These are phyloP conservation scores for Amblyopsis hoosieri DNA, from an alignment of 2,797 vertebrate species.

Conservation along the genomic window DNA sequence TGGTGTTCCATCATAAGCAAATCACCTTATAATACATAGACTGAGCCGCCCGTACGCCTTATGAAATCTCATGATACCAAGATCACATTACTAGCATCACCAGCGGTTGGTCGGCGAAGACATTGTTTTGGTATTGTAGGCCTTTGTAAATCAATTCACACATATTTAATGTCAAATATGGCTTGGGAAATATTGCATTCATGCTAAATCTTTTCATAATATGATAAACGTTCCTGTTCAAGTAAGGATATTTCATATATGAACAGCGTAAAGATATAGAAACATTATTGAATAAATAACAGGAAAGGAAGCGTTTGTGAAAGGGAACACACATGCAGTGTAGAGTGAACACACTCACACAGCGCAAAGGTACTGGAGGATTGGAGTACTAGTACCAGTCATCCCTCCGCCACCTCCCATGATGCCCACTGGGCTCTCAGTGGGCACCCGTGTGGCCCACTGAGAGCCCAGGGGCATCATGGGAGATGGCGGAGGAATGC, in stretches of 20 bases:
- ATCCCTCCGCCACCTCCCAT: no score
- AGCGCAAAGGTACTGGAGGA: no score
- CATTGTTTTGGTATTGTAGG: conserved; percentile 3
- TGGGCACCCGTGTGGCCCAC: no score
- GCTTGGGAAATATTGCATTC: conserved; percentile 27
- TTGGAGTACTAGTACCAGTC: no score
- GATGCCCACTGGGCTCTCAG: no score
- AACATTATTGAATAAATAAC: neutral
- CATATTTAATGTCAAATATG: conserved; percentile 15
- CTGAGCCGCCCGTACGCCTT: conserved; percentile 8
- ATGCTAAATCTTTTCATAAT: conserved; percentile 20
- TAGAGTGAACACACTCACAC: no score
- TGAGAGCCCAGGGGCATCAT: no score
- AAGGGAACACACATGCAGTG: neutral
- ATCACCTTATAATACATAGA: conserved; percentile 18
- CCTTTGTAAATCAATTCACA: conserved; percentile 13
- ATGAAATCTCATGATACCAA: conserved; percentile 24
- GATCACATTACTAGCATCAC: conserved; percentile 13
- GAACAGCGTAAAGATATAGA: no score
- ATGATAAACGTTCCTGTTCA: conserved; percentile 23
- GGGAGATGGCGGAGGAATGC: no score
- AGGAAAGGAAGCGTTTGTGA: conserved; percentile 12
- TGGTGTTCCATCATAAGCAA: conserved; percentile 55
- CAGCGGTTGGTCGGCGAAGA: conserved; percentile 8
- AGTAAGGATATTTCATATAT: neutral